These are phyloP conservation scores for Styela clava DNA, from an alignment of 23 tunicate species.

Conservation along the genomic window DNA sequence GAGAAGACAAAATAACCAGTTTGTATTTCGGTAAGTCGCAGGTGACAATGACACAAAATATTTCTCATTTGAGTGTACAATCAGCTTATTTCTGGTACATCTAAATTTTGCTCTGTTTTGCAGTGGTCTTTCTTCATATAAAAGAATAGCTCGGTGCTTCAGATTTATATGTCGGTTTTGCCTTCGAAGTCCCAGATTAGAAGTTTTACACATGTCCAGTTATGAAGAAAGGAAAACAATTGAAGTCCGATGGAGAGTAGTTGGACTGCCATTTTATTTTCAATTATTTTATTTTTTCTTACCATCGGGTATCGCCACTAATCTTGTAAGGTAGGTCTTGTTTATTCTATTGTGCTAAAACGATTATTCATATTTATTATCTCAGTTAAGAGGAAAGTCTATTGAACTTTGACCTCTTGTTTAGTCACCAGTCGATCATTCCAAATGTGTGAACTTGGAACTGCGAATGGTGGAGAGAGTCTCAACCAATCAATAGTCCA, in stretches of 20 bases:
- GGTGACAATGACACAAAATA: neutral
- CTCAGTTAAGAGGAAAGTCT: too few relatives aligned
- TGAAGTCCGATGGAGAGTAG: slow-evolving; percentile 67
- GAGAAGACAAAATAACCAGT: neutral
- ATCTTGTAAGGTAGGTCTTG: neutral
- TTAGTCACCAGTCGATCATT: too few relatives aligned
- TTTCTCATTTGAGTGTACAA: neutral
- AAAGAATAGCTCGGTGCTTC: slow-evolving; percentile 10
- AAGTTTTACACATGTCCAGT: slow-evolving; percentile 27
- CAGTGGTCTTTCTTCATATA: slow-evolving; percentile 44
- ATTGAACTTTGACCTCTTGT: too few relatives aligned
- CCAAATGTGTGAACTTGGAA: too few relatives aligned
- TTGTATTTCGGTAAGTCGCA: neutral
- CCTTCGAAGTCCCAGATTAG: slow-evolving; percentile 38
- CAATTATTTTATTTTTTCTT: slow-evolving; percentile 6
- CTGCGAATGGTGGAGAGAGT: too few relatives aligned
- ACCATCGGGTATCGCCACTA: neutral
- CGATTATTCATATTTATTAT: too few relatives aligned
- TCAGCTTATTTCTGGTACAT: neutral
- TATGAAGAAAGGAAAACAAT: slow-evolving; percentile 40
- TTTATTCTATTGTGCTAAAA: too few relatives aligned
- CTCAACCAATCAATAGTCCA: too few relatives aligned
- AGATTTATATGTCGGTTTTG: slow-evolving; percentile 24
- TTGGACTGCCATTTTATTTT: slow-evolving; percentile 35
- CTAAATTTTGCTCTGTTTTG: slow-evolving; percentile 15